Evolutionary conservation across 2,113 vertebrate genomes (phyloP).

Genomic region (Tragelaphus imberbis): DNA sequence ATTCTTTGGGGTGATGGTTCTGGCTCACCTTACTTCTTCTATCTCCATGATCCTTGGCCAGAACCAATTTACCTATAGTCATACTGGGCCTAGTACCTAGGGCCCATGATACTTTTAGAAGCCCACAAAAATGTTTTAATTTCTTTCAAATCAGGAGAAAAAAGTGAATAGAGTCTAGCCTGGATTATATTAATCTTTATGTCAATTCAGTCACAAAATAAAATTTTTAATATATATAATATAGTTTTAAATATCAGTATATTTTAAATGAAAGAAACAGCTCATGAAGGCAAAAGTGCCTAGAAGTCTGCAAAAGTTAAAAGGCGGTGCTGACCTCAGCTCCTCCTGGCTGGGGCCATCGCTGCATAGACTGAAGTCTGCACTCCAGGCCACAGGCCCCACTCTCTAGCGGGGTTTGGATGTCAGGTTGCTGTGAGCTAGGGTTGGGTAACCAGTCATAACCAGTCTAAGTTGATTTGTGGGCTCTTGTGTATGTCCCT

Average conservation of each 20-base stretch:
- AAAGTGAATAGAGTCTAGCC: neutral
- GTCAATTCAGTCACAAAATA: neutral
- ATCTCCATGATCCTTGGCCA: neutral
- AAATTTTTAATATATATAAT: neutral
- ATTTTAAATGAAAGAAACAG: neutral
- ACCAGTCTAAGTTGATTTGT: neutral
- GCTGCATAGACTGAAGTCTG: neutral
- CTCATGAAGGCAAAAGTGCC: neutral
- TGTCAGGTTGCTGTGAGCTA: neutral
- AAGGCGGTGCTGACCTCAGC: neutral
- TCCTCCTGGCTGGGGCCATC: neutral
- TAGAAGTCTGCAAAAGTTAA: neutral
- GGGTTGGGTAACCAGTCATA: neutral
- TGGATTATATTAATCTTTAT: neutral
- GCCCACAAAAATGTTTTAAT: neutral
- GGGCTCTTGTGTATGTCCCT: neutral
- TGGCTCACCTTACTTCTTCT: neutral
- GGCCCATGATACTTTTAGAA: neutral
- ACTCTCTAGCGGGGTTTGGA: neutral
- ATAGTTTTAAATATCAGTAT: neutral
- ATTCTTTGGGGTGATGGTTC: neutral
- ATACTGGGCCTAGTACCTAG: neutral
- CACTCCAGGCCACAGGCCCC: neutral
- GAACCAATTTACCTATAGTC: neutral
- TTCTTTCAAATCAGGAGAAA: neutral